A percentile compares a stretch with the other conserved stretches of the same genome.
These are phyloP conservation scores for Camponotus fellah DNA, from an alignment of 2,888 invertebrate species.

Conservation along the genomic window DNA sequence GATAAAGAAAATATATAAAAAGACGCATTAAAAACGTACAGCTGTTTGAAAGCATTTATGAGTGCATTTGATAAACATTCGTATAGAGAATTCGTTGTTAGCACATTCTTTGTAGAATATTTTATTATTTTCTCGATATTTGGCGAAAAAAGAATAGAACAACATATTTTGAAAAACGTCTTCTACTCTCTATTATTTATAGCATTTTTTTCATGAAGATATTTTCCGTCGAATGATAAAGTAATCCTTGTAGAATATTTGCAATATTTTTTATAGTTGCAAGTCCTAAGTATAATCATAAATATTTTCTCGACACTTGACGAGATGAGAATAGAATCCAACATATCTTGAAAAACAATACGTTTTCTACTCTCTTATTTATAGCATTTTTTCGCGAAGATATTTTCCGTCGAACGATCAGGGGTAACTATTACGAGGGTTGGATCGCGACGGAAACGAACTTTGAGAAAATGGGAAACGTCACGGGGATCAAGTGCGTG, in stretches of 20 bases:
- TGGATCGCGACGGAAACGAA: neutral
- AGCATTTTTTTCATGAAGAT: neutral
- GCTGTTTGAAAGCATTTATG: neutral
- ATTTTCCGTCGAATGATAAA: neutral
- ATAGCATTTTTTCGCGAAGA: neutral
- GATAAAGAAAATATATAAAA: neutral
- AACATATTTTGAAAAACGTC: neutral
- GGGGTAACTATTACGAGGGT: neutral
- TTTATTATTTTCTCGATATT: neutral
- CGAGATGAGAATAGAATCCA: neutral
- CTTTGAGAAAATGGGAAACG: conserved; percentile 22
- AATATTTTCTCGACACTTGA: neutral
- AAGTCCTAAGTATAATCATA: neutral
- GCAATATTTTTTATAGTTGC: too few relatives aligned
- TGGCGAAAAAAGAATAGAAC: neutral
- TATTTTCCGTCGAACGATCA: neutral
- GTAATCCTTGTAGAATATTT: conserved; percentile 1
- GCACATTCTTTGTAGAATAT: conserved; percentile 8
- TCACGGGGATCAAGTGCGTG: conserved; percentile 25
- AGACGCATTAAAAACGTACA: neutral
- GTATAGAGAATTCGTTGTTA: neutral
- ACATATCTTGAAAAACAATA: neutral
- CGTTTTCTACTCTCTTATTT: neutral
- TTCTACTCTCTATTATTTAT: neutral
- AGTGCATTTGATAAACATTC: conserved; percentile 14